phyloP scores from a whole-genome alignment of 2,888 invertebrate genomes.

The Andrena haemorrhoa region DNA sequence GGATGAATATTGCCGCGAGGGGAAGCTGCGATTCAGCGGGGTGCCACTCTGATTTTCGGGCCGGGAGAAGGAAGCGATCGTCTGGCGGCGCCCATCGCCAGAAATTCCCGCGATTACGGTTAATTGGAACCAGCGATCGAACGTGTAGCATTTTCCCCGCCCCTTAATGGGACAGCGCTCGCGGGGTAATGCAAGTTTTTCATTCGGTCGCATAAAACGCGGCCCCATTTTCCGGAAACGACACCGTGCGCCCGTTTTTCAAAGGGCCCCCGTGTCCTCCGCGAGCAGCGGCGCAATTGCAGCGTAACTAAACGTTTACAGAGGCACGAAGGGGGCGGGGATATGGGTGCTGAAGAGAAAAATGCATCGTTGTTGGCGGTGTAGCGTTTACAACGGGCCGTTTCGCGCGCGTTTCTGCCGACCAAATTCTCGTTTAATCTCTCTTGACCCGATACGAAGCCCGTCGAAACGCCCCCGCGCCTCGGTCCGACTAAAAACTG shows the following conservation, averaged over 20 bases:
- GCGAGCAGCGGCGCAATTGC: conserved; percentile 34
- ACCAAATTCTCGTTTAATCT: conserved; percentile 64
- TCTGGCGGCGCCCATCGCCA: neutral
- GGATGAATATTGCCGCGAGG: conserved; percentile 24
- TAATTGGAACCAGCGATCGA: conserved; percentile 17
- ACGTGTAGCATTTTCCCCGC: neutral
- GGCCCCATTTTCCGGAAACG: conserved; percentile 18
- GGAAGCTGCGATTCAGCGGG: neutral
- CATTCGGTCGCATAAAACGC: conserved; percentile 27
- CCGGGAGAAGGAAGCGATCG: conserved; percentile 2
- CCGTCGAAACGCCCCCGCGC: conserved; percentile 45
- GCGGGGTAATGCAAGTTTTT: conserved; percentile 12
- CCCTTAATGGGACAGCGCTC: conserved; percentile 5
- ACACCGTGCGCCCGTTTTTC: conserved; percentile 32
- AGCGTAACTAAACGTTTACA: conserved; percentile 55
- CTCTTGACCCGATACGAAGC: conserved; percentile 57
- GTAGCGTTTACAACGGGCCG: conserved; percentile 45
- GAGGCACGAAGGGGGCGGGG: conserved; percentile 12
- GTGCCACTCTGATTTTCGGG: neutral
- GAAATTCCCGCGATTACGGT: conserved; percentile 4
- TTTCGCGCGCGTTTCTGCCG: conserved; percentile 45
- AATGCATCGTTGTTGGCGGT: conserved; percentile 60
- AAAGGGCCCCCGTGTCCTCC: conserved; percentile 18
- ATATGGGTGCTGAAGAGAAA: conserved; percentile 42
- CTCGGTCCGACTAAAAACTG: conserved; percentile 13